Evolutionary conservation across 2,113 vertebrate genomes (phyloP), one percentile per base, ranked within the genome.

Genomic region (Albula glossodonta): DNA sequence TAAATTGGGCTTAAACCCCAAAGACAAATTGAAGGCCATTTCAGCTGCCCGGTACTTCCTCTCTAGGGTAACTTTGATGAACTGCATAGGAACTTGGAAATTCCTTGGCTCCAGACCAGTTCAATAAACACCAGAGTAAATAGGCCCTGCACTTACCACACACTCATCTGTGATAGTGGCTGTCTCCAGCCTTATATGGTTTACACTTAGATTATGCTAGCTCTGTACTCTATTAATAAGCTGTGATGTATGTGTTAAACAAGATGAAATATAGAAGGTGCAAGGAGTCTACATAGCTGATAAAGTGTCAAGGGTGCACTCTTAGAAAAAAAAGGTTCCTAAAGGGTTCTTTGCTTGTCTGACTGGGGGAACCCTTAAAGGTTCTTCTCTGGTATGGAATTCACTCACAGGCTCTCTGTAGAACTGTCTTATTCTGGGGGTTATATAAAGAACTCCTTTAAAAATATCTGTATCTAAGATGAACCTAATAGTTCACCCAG

Each of bases 101-200:
- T 56, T 49, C 63, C 3, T 82, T 86, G 81, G 85, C 80, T 15
- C 1, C 7, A 25, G 80, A 41, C 19, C 63, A 83, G 70, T 13
- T 53, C 53, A 66, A 83, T 86, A 87, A 80, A 87, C 82, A 78
- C 51, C 25, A 56, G 60, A 84, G 9, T 25, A 78, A 77, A 80
- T 41, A 13, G 77, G 51, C 66, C 81, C 51, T 22, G 12, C 31
- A 13, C 52, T 83, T 17, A 70, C 31, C 82, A 70, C 15, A n/a
- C 10, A 60, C n/a, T 31, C 53, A 74, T 50, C 57, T 70, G 41
- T 50, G 57, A 50, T 13, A 3, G 13, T 50, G n/a, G 15, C 56
- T 41, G 57, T 83, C 82, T 50, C 10, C 9, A 22, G 57, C 48
- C 51, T 10, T 70, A 50, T 70, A 66, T 31, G 82, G 57, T 22